Conservation (phyloP, 2,797 vertebrate species). For the Tiaroga cobitis region DNA sequence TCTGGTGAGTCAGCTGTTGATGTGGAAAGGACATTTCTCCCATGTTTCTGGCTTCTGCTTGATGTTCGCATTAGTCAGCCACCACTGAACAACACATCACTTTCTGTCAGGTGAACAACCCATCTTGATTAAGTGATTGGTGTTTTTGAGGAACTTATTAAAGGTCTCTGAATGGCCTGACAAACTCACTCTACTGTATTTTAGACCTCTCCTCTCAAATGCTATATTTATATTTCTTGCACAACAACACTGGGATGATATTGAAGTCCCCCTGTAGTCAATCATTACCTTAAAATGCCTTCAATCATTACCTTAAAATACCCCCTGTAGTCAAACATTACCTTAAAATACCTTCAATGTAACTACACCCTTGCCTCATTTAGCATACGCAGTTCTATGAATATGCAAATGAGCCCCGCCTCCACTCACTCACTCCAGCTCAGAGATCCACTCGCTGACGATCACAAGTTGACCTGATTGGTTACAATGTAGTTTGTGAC, state of each 20-base stretch:
- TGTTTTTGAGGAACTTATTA: slow-evolving; percentile 10
- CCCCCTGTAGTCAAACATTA: too few species aligned
- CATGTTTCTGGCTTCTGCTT: slow-evolving; percentile 4
- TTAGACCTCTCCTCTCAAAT: not conserved
- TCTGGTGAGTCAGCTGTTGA: slow-evolving; percentile 46
- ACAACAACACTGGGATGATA: not conserved
- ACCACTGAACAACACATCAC: not conserved
- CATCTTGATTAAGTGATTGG: not conserved
- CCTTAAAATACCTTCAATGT: too few species aligned
- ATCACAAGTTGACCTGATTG: too few species aligned
- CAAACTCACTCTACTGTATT: not conserved
- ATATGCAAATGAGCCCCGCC: too few species aligned
- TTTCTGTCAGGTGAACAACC: slow-evolving; percentile 10
- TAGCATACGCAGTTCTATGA: too few species aligned
- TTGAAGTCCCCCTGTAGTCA: too few species aligned
- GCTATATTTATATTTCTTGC: not conserved
- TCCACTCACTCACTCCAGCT: too few species aligned
- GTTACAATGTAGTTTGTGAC: too few species aligned
- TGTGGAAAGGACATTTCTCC: slow-evolving; percentile 10
- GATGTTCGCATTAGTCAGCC: slow-evolving; percentile 39
- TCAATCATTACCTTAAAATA: too few species aligned
- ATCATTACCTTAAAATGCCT: too few species aligned
- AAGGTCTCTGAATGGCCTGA: slow-evolving; percentile 3
- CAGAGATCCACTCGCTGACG: too few species aligned
- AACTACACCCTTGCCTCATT: too few species aligned